A percentile compares a stretch with the other conserved stretches of the same genome.
Evolutionary conservation across 2,888 invertebrate genomes (phyloP).

Genomic region (Odontomyia ornata): DNA sequence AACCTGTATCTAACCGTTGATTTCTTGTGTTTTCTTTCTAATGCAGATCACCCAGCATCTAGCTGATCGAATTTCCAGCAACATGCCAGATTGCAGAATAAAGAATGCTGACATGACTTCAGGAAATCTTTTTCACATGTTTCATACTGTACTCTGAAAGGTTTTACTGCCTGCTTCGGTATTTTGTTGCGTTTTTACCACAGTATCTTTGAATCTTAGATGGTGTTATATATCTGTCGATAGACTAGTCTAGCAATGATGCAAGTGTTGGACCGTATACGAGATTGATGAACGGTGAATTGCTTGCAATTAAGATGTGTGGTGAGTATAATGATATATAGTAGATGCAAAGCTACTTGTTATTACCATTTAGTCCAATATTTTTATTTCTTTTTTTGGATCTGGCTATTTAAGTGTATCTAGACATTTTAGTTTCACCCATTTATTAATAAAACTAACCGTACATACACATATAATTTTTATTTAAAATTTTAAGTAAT

Average conservation of each 20-base stretch:
- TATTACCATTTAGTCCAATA: no score
- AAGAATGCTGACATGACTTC: conserved; percentile 1
- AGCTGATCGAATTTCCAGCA: conserved; percentile 1
- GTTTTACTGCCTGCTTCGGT: no score
- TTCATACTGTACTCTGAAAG: neutral
- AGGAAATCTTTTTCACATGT: neutral
- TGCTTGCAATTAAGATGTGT: no score
- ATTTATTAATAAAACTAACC: no score
- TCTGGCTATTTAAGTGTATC: no score
- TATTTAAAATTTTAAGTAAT: no score
- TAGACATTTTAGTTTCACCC: no score
- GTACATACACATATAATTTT: no score
- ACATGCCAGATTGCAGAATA: neutral
- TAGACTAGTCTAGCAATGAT: neutral
- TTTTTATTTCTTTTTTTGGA: no score
- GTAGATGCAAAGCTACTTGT: no score
- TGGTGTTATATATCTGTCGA: neutral
- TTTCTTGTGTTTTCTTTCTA: neutral
- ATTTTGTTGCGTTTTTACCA: no score
- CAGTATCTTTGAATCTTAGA: neutral
- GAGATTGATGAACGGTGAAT: neutral
- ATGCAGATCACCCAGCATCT: conserved; percentile 10
- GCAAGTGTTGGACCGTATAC: neutral
- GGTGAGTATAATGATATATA: no score
- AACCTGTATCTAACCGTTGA: conserved; percentile 2